Evolutionary conservation across 2,888 invertebrate species (phyloP), one percentile per base, ranked within the genome.

Genomic region (Eulithis testata): DNA sequence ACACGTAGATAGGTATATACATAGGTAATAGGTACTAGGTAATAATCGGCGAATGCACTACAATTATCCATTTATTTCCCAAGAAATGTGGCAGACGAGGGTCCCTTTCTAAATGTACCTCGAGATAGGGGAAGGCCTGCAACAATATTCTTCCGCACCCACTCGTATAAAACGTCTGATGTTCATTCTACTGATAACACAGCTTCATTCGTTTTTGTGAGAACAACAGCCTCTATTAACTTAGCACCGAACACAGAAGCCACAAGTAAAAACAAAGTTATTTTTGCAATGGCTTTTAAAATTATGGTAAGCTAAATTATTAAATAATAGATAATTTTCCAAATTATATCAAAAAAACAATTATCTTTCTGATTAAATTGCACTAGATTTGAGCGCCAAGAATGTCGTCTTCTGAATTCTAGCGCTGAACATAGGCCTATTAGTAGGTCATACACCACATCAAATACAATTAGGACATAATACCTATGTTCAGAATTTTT

Each of bases 281-380:
- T 44, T 31, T 11, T 31, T 40, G 55, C 44, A 59, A 91, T 91
- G 91, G 73, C 75, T 76, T 79, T 80, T 59, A 84, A 84, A 75
- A 68, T 80, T 66, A 76, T 87, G 83, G 91, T 91, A 78, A 87
- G 87, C n/a, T n/a, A n/a, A n/a, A n/a, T n/a, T n/a, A n/a, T n/a
- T n/a, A n/a, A n/a, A n/a, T n/a, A n/a, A n/a, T n/a, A n/a, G n/a
- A n/a, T n/a, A n/a, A n/a, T n/a, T n/a, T n/a, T n/a, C n/a, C n/a
- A n/a, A n/a, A n/a, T n/a, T n/a, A n/a, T n/a, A n/a, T n/a, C 37
- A 40, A 40, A 40, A 40, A 40, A 40, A 8, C 1, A 8, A 6
- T 40, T 40, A 40, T 40, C 31, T 4, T 31, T 31, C 31, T 31
- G 31, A 31, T 31, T 31, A 31, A 21, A 21, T 21, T 21, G 21